Evolutionary conservation across 2,797 vertebrate genomes (phyloP).

Genomic region (Harpagifer antarcticus): DNA sequence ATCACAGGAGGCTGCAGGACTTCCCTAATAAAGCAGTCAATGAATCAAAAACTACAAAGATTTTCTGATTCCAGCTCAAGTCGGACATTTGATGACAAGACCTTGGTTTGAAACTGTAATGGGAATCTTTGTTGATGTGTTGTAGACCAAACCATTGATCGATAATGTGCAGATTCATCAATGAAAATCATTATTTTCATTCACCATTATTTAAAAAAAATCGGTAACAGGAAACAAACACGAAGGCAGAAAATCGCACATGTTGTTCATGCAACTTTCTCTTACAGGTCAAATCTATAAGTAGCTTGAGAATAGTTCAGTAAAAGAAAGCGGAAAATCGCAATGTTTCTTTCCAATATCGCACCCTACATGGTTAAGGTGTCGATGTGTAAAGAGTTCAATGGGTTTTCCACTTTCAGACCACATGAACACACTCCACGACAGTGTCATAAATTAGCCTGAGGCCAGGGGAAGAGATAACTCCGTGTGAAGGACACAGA

Average conservation of each 20-base stretch:
- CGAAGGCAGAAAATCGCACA: background rate
- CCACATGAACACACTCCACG: constrained; percentile 24
- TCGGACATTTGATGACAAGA: no score
- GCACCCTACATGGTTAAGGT: constrained; percentile 7
- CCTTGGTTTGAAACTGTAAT: background rate
- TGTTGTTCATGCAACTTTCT: background rate
- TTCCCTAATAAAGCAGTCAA: no score
- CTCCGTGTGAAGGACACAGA: constrained; percentile 6
- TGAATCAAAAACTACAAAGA: no score
- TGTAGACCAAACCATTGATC: background rate
- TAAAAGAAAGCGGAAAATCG: no score
- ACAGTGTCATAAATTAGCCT: constrained; percentile 44
- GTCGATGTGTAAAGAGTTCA: constrained; percentile 30
- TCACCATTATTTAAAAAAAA: no score
- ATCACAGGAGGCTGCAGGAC: background rate
- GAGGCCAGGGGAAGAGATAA: constrained; percentile 24
- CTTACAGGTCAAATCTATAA: background rate
- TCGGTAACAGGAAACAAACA: background rate
- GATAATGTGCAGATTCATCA: background rate
- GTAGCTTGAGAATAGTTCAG: background rate
- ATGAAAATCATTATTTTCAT: background rate
- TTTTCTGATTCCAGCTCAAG: no score
- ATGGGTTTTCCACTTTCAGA: background rate
- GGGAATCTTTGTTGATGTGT: no score
- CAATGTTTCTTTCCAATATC: no score